phyloP scores from a whole-genome alignment of 2,888 invertebrate species.

The Carpatolechia fugitivella region DNA sequence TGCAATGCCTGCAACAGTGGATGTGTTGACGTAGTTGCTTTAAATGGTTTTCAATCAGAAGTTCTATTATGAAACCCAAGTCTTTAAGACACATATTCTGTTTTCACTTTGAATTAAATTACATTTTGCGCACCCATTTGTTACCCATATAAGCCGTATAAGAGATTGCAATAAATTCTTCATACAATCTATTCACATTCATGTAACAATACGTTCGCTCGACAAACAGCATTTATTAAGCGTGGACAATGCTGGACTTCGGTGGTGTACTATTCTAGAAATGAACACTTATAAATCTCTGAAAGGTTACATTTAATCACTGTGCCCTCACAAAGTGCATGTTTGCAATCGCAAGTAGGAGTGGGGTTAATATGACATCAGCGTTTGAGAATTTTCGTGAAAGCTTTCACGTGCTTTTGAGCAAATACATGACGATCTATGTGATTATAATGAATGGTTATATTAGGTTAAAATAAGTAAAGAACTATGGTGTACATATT shows the following conservation, averaged over 20 bases:
- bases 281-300: conserved; percentile 76
- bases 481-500: neutral
- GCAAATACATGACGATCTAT: neutral
- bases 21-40: too few relatives aligned
- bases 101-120: neutral
- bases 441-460: neutral
- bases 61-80: neutral
- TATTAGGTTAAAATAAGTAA: neutral
- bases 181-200: conserved; percentile 45
- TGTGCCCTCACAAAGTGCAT: conserved; percentile 62
- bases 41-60: too few relatives aligned
- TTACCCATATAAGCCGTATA: conserved; percentile 16
- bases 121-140: neutral
- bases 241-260: conserved; percentile 47
- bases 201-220: conserved; percentile 58
- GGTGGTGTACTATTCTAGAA: conserved; percentile 42
- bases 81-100: neutral
- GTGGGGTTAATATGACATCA: too few relatives aligned
- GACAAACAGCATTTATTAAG: conserved; percentile 66
- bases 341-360: conserved; percentile 32
- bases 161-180: conserved; percentile 48
- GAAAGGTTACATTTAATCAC: conserved; percentile 72
- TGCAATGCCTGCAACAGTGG: too few relatives aligned
- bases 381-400: neutral
- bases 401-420: neutral